These are phyloP conservation scores for Falco peregrinus DNA, from an alignment of 2,797 vertebrate species.

Conservation along the genomic window DNA sequence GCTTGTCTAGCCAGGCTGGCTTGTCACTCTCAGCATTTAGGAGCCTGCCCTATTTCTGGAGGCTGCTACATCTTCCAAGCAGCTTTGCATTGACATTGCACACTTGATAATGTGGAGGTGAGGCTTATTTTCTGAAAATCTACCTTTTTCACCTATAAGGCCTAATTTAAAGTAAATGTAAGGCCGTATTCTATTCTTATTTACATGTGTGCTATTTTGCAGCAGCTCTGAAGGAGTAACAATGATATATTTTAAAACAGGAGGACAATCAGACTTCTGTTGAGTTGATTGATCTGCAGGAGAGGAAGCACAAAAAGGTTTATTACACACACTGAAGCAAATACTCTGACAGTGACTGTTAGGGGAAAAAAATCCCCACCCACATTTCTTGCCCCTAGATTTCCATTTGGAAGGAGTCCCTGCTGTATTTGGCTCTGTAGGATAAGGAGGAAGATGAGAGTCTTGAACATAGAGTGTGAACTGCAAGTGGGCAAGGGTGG, in stretches of 20 bases:
- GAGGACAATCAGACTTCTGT: neutral
- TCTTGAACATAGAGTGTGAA: neutral
- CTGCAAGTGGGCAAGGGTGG: neutral
- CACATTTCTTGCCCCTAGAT: neutral
- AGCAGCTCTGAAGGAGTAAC: neutral
- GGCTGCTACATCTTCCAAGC: neutral
- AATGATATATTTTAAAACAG: neutral
- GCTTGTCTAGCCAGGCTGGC: neutral
- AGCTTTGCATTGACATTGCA: neutral
- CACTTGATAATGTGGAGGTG: neutral
- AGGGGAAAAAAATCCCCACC: neutral
- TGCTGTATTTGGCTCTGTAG: neutral
- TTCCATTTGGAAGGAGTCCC: neutral
- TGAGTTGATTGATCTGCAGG: neutral
- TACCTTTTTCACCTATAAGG: neutral
- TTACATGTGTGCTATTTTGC: neutral
- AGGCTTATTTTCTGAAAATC: constrained; percentile 1
- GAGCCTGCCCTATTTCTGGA: neutral
- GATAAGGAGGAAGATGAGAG: neutral
- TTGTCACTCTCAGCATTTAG: neutral
- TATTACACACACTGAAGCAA: neutral
- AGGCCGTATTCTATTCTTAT: neutral
- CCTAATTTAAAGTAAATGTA: neutral
- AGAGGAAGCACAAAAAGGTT: neutral
- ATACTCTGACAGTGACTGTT: neutral